phyloP scores from a whole-genome alignment of 2,888 invertebrate species.

The Metopia argyrocephala region DNA sequence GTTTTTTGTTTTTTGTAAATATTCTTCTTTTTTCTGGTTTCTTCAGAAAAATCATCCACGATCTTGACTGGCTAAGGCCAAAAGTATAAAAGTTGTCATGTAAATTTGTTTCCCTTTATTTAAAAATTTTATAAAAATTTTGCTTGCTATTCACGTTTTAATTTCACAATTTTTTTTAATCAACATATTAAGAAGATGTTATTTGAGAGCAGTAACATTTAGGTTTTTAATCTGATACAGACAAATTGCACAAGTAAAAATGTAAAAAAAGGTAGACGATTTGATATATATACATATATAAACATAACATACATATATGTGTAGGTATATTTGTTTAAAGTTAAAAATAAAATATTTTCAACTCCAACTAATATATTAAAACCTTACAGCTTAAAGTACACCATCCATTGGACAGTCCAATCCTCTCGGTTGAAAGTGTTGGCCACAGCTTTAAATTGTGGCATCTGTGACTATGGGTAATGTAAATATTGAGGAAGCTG shows the following conservation, averaged over 20 bases:
- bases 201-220: background rate
- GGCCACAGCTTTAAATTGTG: too few relatives aligned
- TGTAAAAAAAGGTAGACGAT: too few relatives aligned
- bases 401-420: too few relatives aligned
- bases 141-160: background rate
- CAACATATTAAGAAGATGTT: conserved; percentile 16
- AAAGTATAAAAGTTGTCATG: conserved; percentile 61
- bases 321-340: background rate
- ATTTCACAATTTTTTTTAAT: background rate
- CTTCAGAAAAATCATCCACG: conserved; percentile 42
- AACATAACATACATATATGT: background rate
- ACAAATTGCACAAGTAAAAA: background rate
- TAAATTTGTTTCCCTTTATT: conserved; percentile 56
- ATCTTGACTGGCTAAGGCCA: conserved; percentile 59
- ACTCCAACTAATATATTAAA: too few relatives aligned
- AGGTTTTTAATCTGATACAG: background rate
- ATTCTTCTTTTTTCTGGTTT: conserved; percentile 12
- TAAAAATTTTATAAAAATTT: background rate
- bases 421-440: too few relatives aligned
- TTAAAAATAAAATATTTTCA: background rate
- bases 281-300: background rate
- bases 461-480: too few relatives aligned
- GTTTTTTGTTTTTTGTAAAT: background rate
- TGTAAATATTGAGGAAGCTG: too few relatives aligned
- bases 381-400: too few relatives aligned